A percentile compares a stretch with the other conserved stretches of the same genome.
These are phyloP conservation scores for Syritta pipiens DNA, from an alignment of 2,888 invertebrate genomes.

Conservation along the genomic window DNA sequence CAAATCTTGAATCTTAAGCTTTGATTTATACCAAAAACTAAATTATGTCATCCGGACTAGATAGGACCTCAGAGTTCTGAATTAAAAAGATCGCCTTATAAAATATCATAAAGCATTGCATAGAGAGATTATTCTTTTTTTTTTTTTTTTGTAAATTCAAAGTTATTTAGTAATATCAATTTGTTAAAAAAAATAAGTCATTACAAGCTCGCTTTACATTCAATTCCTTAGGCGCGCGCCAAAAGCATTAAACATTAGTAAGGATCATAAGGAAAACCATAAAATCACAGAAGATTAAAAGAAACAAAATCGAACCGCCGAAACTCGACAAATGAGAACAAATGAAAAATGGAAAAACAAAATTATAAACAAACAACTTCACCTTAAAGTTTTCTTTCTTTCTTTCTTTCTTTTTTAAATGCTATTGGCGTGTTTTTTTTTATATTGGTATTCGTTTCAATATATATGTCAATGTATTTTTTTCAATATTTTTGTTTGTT, in stretches of 20 bases:
- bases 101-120: neutral
- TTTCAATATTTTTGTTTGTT: neutral
- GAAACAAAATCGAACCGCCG: neutral
- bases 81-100: neutral
- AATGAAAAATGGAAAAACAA: slow-evolving; percentile 25
- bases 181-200: slow-evolving; percentile 11
- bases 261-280: neutral
- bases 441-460: slow-evolving; percentile 25
- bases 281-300: too few relatives aligned
- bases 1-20: too few relatives aligned
- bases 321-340: neutral
- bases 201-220: slow-evolving; percentile 48
- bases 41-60: slow-evolving; percentile 29
- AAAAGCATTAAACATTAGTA: slow-evolving; percentile 43
- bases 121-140: neutral
- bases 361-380: slow-evolving; percentile 43
- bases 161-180: too few relatives aligned
- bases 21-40: too few relatives aligned
- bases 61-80: slow-evolving; percentile 17
- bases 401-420: too few relatives aligned
- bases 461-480: slow-evolving; percentile 16
- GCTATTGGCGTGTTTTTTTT: slow-evolving; percentile 60
- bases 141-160: too few relatives aligned
- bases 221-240: slow-evolving; percentile 63
- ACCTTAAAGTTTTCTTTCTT: slow-evolving; percentile 57